Percentiles rank a stretch among this genome's conserved stretches.
These are phyloP conservation scores for Macrophya alboannulata DNA, from an alignment of 2,888 invertebrate genomes.

Conservation along the genomic window DNA sequence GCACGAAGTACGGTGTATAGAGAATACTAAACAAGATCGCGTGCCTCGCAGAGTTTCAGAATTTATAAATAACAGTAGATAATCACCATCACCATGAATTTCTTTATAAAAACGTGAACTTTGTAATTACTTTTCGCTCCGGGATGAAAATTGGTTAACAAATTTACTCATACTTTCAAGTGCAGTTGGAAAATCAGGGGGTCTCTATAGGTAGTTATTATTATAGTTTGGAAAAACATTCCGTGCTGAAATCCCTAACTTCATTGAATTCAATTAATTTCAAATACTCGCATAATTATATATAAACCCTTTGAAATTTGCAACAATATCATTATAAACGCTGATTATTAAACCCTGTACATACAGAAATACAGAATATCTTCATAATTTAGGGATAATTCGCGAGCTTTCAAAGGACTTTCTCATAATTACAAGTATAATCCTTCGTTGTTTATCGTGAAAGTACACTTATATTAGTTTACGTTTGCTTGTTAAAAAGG, in stretches of 20 bases:
- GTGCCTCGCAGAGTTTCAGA: conserved; percentile 33
- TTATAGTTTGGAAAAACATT: not conserved
- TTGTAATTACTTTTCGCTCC: conserved; percentile 25
- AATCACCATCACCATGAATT: conserved; percentile 23
- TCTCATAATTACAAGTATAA: not conserved
- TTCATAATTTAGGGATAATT: not conserved
- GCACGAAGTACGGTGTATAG: not conserved
- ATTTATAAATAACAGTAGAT: conserved; percentile 27
- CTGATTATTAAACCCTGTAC: not conserved
- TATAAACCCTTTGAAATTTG: not conserved
- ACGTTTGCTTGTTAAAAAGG: not conserved
- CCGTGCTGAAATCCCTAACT: not conserved
- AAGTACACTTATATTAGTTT: not conserved
- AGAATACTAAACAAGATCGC: conserved; percentile 38
- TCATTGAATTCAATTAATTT: not conserved
- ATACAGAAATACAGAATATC: not conserved
- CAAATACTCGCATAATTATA: not conserved
- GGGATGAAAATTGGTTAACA: not conserved
- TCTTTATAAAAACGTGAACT: conserved; percentile 12
- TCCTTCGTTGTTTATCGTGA: not conserved
- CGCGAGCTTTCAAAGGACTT: not conserved
- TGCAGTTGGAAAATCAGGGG: not conserved
- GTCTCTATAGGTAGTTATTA: not conserved
- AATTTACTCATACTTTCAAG: conserved; percentile 34
- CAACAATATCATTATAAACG: not conserved